phyloP scores from a whole-genome alignment of 2,888 invertebrate genomes.

The Hedychridium roseum region DNA sequence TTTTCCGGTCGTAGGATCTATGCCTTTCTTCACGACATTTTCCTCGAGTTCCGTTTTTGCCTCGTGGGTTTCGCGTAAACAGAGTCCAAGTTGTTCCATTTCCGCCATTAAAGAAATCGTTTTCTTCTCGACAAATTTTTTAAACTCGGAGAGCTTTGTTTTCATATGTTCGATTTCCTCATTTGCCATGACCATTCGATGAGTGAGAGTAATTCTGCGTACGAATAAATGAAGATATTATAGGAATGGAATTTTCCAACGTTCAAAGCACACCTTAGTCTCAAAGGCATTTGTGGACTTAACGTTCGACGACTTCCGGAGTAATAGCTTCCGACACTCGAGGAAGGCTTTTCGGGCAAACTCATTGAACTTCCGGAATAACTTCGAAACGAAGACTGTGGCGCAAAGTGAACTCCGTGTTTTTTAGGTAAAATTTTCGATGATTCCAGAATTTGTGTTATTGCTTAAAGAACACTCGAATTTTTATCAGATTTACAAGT shows the following conservation, averaged over 20 bases:
- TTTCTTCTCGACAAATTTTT: constrained; percentile 61
- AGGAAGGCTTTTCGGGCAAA: constrained; percentile 23
- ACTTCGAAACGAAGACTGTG: constrained; percentile 35
- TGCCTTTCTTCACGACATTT: constrained; percentile 66
- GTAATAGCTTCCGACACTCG: constrained; percentile 28
- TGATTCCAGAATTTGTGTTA: constrained; percentile 37
- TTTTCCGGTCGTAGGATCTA: constrained; percentile 70
- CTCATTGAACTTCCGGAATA: constrained; percentile 28
- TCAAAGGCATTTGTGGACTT: background rate
- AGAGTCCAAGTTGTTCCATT: constrained; percentile 68
- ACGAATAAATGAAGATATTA: background rate
- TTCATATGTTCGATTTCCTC: constrained; percentile 66
- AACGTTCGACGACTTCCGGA: constrained; percentile 26
- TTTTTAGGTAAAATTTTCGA: constrained; percentile 30
- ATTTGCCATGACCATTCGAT: constrained; percentile 66
- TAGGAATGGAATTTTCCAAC: background rate
- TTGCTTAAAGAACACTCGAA: too few relatives aligned
- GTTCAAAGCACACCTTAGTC: background rate
- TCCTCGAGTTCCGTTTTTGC: constrained; percentile 66
- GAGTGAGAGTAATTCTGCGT: constrained; percentile 65
- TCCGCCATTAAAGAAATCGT: constrained; percentile 66
- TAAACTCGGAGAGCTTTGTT: constrained; percentile 51
- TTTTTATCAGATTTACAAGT: too few relatives aligned
- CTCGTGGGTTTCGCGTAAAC: constrained; percentile 66
- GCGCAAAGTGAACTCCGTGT: too few relatives aligned